Conservation (phyloP, 2,797 vertebrate genomes). For the Anolis apletophallus region DNA sequence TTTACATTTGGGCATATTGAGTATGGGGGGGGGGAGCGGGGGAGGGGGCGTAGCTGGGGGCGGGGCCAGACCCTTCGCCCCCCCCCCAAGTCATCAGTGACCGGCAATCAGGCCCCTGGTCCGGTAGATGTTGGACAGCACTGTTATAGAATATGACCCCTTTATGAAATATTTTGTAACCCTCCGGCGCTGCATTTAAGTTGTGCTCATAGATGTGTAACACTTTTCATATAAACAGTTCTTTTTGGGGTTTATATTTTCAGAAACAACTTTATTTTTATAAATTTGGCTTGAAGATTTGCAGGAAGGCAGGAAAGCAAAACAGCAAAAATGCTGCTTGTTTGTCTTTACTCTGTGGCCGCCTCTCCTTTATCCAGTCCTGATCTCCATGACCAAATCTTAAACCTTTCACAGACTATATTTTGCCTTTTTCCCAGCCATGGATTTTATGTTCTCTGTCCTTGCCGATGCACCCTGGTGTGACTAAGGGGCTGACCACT, state of each 20-base stretch:
- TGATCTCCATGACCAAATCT: neutral
- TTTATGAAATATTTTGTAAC: neutral
- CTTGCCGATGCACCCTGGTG: neutral
- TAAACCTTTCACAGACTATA: neutral
- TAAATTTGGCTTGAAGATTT: neutral
- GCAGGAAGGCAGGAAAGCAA: neutral
- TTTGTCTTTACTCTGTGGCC: neutral
- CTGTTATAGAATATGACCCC: neutral
- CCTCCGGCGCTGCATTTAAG: no score
- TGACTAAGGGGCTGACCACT: no score
- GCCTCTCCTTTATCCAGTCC: neutral
- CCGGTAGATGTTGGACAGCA: no score
- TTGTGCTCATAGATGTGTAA: neutral
- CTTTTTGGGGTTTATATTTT: neutral
- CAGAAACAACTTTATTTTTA: neutral
- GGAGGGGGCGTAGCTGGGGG: no score
- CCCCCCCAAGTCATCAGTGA: no score
- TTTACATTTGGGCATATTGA: no score
- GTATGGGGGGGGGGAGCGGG: no score
- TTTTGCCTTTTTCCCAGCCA: neutral
- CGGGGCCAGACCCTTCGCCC: no score
- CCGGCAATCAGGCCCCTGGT: no score
- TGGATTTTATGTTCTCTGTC: neutral
- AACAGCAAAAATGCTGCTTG: neutral
- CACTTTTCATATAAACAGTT: no score